phyloP scores from a whole-genome alignment of 2,113 vertebrate genomes.

The Gulo gulo region DNA sequence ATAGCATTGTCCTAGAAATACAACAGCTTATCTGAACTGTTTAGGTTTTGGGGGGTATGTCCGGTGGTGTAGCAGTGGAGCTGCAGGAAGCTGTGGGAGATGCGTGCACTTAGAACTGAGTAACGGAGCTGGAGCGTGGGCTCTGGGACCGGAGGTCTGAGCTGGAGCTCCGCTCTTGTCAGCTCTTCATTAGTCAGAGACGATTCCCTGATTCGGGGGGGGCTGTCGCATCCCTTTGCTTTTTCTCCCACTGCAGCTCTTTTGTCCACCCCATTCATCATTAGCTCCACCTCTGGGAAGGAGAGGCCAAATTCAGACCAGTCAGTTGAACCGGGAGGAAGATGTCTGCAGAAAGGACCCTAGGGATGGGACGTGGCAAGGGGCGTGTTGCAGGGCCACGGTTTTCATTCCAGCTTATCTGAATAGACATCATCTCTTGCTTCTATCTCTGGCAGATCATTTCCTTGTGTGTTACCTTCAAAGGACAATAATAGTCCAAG shows the following conservation, averaged over 20 bases:
- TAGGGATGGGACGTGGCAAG: neutral
- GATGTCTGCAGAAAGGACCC: neutral
- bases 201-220: neutral
- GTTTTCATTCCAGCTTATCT: neutral
- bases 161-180: neutral
- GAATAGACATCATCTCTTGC: neutral
- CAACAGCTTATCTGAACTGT: neutral
- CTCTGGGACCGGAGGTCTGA: neutral
- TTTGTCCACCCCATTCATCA: neutral
- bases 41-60: neutral
- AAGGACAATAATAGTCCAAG: neutral
- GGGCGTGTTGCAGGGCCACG: too few relatives aligned
- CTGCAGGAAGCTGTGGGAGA: neutral
- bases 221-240: neutral
- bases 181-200: neutral
- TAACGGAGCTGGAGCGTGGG: neutral
- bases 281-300: neutral
- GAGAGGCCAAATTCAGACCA: neutral
- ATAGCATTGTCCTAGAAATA: neutral
- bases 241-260: neutral
- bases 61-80: neutral
- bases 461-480: neutral
- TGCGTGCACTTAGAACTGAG: neutral
- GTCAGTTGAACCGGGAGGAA: neutral
- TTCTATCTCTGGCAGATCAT: neutral